phyloP scores from a whole-genome alignment of 1,140 invertebrate genomes.

The Lepidurus arcticus region DNA sequence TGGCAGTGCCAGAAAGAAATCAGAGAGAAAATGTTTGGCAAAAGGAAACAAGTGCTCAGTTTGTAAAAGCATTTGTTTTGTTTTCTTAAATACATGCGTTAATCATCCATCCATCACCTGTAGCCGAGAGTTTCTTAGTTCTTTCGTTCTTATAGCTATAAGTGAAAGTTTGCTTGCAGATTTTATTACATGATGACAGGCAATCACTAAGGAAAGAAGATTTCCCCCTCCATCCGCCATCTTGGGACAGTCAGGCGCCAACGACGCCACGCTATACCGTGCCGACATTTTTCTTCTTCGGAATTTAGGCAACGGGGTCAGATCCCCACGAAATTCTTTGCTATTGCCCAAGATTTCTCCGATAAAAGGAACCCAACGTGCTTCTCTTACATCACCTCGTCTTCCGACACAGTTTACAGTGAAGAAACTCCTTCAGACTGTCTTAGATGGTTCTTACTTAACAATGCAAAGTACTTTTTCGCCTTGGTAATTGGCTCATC shows the following conservation, averaged over 20 bases:
- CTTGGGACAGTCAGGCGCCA: neutral
- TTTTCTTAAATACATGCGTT: neutral
- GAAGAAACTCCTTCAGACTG: too few species aligned
- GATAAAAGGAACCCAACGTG: neutral
- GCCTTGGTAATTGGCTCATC: too few species aligned
- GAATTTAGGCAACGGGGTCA: conserved; percentile 7
- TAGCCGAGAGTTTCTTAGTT: neutral
- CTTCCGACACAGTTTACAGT: too few species aligned
- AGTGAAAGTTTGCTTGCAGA: neutral
- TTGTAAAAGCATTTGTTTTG: neutral
- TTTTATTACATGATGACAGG: neutral
- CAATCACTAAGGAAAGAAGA: neutral
- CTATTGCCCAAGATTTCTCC: conserved; percentile 3
- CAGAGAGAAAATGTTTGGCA: neutral
- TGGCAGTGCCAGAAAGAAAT: conserved; percentile 5
- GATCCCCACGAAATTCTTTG: neutral
- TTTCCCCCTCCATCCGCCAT: neutral
- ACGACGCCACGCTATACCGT: neutral
- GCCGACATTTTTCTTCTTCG: neutral
- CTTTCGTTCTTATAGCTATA: neutral
- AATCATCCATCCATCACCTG: neutral
- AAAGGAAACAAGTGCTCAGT: neutral
- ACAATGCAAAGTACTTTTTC: too few species aligned
- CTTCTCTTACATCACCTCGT: too few species aligned
- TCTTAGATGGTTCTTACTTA: too few species aligned